These are phyloP conservation scores for Girardinichthys multiradiatus DNA, from an alignment of 2,113 vertebrate genomes.

Conservation along the genomic window DNA sequence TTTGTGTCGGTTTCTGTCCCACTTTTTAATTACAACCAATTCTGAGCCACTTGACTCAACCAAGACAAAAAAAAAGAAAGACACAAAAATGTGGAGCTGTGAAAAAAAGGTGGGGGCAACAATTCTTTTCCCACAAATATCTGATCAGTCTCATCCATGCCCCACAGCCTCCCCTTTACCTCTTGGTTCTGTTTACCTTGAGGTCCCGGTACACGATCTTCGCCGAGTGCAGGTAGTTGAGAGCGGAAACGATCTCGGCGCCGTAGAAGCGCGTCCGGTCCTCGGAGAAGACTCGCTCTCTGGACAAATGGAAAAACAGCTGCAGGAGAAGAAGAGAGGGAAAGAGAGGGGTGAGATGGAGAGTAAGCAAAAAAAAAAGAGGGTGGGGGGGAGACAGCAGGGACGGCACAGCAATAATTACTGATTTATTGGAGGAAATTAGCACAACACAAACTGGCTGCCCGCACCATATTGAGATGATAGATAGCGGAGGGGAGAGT, in stretches of 20 bases:
- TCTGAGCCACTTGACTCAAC: constrained; percentile 44
- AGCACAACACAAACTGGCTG: constrained; percentile 99
- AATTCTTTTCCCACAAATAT: constrained; percentile 42
- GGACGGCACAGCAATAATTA: constrained; percentile 99
- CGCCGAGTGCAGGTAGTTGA: constrained; percentile 98
- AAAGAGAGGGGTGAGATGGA: constrained; percentile 20
- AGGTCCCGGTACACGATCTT: constrained; percentile 99
- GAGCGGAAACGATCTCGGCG: constrained; percentile 96
- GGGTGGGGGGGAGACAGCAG: constrained; percentile 78
- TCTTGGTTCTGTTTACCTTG: constrained; percentile 87
- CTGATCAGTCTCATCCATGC: constrained; percentile 39
- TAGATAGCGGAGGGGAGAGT: constrained; percentile 85
- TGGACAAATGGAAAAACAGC: constrained; percentile 99
- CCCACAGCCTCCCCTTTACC: constrained; percentile 19
- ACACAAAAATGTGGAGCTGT: not conserved
- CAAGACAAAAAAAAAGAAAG: constrained; percentile 18
- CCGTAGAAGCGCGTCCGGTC: constrained; percentile 99
- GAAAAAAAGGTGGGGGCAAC: constrained; percentile 9
- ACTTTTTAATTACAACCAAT: constrained; percentile 64
- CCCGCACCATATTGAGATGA: constrained; percentile 99
- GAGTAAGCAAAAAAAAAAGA: constrained; percentile 1
- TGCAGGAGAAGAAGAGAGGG: constrained; percentile 82
- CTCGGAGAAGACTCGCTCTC: constrained; percentile 99
- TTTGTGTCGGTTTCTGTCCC: constrained; percentile 48
- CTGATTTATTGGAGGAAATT: constrained; percentile 99